Evolutionary conservation across 2,888 invertebrate genomes (phyloP).

Genomic region (Megaustenia siamemsis): DNA sequence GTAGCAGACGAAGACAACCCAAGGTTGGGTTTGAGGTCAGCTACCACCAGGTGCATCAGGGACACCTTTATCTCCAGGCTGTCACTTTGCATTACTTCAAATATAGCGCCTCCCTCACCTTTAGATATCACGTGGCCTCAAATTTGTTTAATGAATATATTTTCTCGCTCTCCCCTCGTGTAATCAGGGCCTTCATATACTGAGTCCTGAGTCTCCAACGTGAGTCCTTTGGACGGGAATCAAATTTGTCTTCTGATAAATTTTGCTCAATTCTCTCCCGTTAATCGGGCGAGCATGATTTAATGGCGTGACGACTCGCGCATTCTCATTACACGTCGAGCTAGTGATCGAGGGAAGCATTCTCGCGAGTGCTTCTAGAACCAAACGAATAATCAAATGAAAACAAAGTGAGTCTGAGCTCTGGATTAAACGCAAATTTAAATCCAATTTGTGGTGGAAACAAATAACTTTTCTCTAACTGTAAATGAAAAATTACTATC

Average conservation of each 20-base stretch:
- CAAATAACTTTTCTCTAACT: too few relatives aligned
- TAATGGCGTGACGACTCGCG: constrained; percentile 13
- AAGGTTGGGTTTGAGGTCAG: too few relatives aligned
- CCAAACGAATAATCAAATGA: too few relatives aligned
- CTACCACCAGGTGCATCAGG: neutral
- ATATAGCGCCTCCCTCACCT: constrained; percentile 32
- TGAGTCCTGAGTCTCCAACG: neutral
- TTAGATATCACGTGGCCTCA: neutral
- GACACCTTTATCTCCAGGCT: neutral
- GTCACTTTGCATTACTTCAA: neutral
- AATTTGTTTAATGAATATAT: neutral
- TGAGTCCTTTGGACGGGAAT: constrained; percentile 4
- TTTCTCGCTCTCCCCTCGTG: neutral
- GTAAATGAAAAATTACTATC: too few relatives aligned
- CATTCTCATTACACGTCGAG: constrained; percentile 33
- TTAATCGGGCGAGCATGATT: constrained; percentile 28
- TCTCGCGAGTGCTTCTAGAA: neutral
- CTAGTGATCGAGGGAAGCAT: neutral
- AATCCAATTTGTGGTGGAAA: too few relatives aligned
- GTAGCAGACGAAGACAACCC: too few relatives aligned
- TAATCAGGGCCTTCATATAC: too few relatives aligned
- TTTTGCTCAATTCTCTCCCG: constrained; percentile 12
- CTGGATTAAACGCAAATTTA: too few relatives aligned
- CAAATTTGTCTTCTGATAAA: constrained; percentile 13
- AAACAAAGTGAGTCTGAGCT: too few relatives aligned